Evolutionary conservation across 92 coral and sea anemone species (phyloP), one percentile per base, ranked within the genome.

Genomic region (Siderastrea siderea): DNA sequence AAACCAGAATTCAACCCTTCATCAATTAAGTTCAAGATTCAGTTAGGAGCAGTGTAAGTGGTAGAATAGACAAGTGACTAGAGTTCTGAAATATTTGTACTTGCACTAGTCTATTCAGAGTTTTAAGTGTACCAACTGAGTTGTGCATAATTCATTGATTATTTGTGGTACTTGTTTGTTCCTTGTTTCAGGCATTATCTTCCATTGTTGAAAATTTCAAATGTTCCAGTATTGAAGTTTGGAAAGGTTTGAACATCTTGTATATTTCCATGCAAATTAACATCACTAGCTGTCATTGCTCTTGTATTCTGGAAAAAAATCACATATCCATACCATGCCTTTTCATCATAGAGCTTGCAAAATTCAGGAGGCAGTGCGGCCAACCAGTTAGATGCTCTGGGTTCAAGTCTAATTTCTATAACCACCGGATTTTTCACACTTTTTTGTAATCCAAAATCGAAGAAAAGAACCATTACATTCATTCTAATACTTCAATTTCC

Each of bases 1-100:
- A 97, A 97, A 72, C 99, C 99, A 52, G 99, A 97, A 57, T 97
- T 95, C 88, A 97, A 97, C 78, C 99, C 99, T 49, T 95, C 97
- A 1, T 97, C 99, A 2, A 97, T 96, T 57, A 97, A 97, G 77
- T 97, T 95, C 92, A 97, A 97, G 91, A 97, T 97, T 68, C 99
- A 97, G 84, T 86, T 97, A 43, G 98, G 98, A 75, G 96, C 98
- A 60, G 88, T 93, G 99, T 96, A 88, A 91, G 99, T 82, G 26
- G 15, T 53, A 17, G 14, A 74, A 68, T 0, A 44, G 46, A 11
- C 10, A n/a, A 66, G 2, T 3, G 2, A 19, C 6, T 4, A 66
- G 2, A 19, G 2, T 7, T 6, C 11, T 43, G 69, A 7, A 64
- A 15, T 15, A 15, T 14, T 15, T 15, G 5, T 26, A 7, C 6